phyloP scores from a whole-genome alignment of 2,797 vertebrate species.

The Gadopsis marmoratus region DNA sequence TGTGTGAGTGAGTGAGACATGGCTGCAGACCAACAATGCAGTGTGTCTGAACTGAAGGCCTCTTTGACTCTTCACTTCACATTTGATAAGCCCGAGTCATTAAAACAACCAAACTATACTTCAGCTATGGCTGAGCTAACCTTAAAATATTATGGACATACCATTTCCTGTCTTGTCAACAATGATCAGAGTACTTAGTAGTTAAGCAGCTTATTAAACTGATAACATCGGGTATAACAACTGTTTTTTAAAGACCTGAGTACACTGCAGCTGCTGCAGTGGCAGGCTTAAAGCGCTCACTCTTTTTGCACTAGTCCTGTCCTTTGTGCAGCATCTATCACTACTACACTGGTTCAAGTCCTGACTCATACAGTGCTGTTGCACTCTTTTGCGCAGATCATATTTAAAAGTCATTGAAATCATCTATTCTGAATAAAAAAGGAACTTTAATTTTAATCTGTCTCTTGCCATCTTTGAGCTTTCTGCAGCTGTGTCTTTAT shows the following conservation, averaged over 20 bases:
- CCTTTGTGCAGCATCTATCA: slow-evolving; percentile 6
- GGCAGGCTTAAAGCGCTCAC: neutral
- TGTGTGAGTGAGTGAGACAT: neutral
- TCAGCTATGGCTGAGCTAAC: slow-evolving; percentile 1
- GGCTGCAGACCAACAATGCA: slow-evolving; percentile 9
- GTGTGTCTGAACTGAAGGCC: neutral
- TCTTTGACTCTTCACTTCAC: neutral
- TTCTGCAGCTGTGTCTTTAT: slow-evolving; percentile 25
- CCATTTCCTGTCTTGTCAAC: neutral
- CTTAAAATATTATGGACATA: neutral
- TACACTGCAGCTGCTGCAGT: neutral
- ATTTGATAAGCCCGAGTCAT: slow-evolving; percentile 21
- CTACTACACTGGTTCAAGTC: neutral
- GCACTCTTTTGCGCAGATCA: neutral
- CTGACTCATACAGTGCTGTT: slow-evolving; percentile 8
- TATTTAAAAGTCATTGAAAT: neutral
- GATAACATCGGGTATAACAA: neutral
- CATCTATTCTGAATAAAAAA: neutral
- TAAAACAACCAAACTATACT: slow-evolving; percentile 3
- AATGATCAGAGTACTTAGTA: neutral
- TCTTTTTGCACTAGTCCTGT: neutral
- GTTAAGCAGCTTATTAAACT: slow-evolving; percentile 2
- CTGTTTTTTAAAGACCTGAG: neutral
- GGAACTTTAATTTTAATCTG: neutral
- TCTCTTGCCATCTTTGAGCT: slow-evolving; percentile 1